phyloP scores from a whole-genome alignment of 1,140 invertebrate genomes.

The Drosophila carrolli region DNA sequence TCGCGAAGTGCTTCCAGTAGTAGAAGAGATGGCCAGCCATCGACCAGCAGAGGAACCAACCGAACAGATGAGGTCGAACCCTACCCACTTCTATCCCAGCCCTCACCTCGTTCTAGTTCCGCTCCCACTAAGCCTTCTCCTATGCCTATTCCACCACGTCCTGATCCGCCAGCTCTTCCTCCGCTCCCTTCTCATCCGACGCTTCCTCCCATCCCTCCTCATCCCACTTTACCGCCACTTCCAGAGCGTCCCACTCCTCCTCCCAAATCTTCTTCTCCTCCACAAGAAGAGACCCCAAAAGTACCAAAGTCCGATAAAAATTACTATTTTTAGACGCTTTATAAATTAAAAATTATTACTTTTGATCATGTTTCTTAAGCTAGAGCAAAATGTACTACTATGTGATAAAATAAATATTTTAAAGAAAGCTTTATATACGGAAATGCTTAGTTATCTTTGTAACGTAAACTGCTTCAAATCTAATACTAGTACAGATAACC shows the following conservation, averaged over 20 bases:
- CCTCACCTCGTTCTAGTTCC: background rate
- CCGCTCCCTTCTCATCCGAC: background rate
- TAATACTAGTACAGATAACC: too few relatives aligned
- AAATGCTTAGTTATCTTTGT: too few relatives aligned
- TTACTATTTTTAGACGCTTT: slow-evolving; percentile 1
- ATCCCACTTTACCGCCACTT: background rate
- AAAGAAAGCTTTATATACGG: too few relatives aligned
- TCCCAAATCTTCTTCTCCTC: background rate
- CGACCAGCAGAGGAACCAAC: background rate
- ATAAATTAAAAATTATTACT: too few relatives aligned
- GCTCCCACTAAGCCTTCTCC: background rate
- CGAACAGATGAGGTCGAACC: background rate
- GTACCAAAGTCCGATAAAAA: background rate
- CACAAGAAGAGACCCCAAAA: background rate
- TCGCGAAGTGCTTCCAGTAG: too few relatives aligned
- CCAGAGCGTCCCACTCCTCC: background rate
- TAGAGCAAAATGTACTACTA: too few relatives aligned
- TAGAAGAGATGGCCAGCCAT: too few relatives aligned
- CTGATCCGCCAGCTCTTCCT: background rate
- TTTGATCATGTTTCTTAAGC: background rate
- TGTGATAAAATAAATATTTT: too few relatives aligned
- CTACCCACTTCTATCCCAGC: background rate
- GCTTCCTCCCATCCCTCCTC: slow-evolving; percentile 4
- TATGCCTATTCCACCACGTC: background rate
- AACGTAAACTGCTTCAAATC: too few relatives aligned